Percentiles rank a stretch among this genome's conserved stretches.
These are phyloP conservation scores for Theonella swinhoei DNA, from an alignment of 37 sponge, comb jelly and placozoan species.

Conservation along the genomic window DNA sequence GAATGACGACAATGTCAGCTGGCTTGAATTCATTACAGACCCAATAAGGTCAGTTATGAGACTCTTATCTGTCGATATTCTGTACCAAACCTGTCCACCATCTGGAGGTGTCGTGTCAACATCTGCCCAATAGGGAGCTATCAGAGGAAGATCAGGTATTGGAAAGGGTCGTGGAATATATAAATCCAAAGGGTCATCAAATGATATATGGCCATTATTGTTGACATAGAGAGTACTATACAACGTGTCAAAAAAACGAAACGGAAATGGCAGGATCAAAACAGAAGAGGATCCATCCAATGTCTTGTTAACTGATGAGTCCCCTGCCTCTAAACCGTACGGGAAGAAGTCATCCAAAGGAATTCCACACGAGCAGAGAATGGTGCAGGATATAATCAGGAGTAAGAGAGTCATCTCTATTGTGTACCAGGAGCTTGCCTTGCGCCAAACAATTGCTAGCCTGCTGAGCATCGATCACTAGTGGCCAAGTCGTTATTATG, in stretches of 20 bases:
- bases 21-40: no score
- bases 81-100: constrained; percentile 34
- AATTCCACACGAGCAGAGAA: no score
- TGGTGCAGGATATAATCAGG: no score
- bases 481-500: no score
- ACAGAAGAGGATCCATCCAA: not conserved
- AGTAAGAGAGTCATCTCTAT: no score
- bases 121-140: constrained; percentile 48
- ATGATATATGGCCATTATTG: constrained; percentile 31
- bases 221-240: not conserved
- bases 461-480: no score
- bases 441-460: no score
- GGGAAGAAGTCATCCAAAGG: not conserved
- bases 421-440: no score
- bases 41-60: no score
- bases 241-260: not conserved
- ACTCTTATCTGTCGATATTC: not conserved
- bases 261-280: not conserved
- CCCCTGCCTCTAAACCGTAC: not conserved
- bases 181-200: not conserved
- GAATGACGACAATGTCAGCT: no score
- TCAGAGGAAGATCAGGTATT: not conserved
- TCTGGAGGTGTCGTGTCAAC: constrained; percentile 22
- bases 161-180: constrained; percentile 25
- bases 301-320: not conserved